Evolutionary conservation across 2,113 vertebrate genomes (phyloP).

Genomic region (Mesitornis unicolor): DNA sequence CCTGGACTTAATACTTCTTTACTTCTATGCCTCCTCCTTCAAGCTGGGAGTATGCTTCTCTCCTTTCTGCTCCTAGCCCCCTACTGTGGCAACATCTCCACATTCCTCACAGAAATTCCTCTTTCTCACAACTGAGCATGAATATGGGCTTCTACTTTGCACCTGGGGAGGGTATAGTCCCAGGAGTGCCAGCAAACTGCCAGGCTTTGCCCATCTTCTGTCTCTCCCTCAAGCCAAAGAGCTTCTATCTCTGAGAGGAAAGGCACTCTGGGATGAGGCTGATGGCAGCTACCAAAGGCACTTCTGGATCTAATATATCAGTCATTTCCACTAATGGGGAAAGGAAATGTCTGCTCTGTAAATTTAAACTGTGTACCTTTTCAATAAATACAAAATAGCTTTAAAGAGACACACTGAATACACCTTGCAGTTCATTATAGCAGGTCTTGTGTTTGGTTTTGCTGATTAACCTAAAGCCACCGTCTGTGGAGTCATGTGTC

Average conservation of each 20-base stretch:
- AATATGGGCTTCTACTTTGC: background rate
- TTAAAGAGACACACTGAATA: background rate
- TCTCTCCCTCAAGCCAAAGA: background rate
- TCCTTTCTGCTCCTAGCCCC: background rate
- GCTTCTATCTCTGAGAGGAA: background rate
- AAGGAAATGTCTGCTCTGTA: background rate
- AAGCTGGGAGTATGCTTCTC: background rate
- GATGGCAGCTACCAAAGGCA: background rate
- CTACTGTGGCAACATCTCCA: background rate
- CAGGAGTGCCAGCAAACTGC: background rate
- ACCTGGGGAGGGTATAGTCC: background rate
- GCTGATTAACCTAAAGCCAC: background rate
- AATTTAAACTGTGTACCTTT: background rate
- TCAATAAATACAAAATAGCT: background rate
- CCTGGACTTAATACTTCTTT: background rate
- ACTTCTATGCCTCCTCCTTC: background rate
- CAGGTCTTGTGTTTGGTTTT: background rate
- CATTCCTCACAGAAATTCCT: background rate
- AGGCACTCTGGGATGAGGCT: background rate
- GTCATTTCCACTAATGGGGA: background rate
- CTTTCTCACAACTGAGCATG: background rate
- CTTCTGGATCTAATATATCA: background rate
- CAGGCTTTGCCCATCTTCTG: background rate
- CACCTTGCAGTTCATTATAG: background rate
- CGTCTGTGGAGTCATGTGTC: background rate